Evolutionary conservation across 2,797 vertebrate species (phyloP).

Genomic region (Apodemus agrarius): DNA sequence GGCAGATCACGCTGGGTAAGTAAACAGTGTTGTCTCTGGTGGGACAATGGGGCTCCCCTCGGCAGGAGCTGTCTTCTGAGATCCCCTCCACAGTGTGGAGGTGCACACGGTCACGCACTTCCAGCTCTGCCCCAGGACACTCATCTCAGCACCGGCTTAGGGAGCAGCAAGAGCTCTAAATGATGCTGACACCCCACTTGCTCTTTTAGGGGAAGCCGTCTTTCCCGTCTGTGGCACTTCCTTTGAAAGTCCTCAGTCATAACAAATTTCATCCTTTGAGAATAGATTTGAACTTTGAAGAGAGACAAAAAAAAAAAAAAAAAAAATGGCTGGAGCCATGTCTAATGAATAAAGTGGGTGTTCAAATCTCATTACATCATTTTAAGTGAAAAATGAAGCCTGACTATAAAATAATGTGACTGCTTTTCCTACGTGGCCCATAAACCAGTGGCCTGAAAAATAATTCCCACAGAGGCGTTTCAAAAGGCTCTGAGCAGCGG

Average conservation of each 20-base stretch:
- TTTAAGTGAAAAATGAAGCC: constrained; percentile 82
- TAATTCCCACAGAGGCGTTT: constrained; percentile 63
- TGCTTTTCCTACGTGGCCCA: constrained; percentile 77
- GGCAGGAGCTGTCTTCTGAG: background rate
- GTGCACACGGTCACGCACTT: background rate
- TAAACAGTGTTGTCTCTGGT: too few species aligned
- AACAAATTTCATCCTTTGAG: constrained; percentile 74
- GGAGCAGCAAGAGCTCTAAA: constrained; percentile 32
- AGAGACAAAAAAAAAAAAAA: constrained; percentile 76
- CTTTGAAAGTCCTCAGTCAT: constrained; percentile 69
- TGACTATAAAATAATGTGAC: constrained; percentile 81
- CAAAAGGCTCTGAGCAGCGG: constrained; percentile 23
- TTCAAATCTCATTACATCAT: constrained; percentile 76
- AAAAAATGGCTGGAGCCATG: constrained; percentile 70
- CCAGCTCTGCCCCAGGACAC: background rate
- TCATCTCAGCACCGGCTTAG: background rate
- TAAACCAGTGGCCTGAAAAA: constrained; percentile 70
- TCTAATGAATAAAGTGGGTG: constrained; percentile 80
- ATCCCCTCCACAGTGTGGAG: background rate
- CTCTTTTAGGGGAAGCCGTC: background rate
- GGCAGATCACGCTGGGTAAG: background rate
- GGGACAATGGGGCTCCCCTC: background rate
- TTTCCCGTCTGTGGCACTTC: constrained; percentile 57
- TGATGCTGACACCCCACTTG: background rate
- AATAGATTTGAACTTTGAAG: constrained; percentile 77